Percentiles rank a stretch among this genome's conserved stretches.
phyloP scores from a whole-genome alignment of 1,140 invertebrate genomes.

The Euwallacea fornicatus region DNA sequence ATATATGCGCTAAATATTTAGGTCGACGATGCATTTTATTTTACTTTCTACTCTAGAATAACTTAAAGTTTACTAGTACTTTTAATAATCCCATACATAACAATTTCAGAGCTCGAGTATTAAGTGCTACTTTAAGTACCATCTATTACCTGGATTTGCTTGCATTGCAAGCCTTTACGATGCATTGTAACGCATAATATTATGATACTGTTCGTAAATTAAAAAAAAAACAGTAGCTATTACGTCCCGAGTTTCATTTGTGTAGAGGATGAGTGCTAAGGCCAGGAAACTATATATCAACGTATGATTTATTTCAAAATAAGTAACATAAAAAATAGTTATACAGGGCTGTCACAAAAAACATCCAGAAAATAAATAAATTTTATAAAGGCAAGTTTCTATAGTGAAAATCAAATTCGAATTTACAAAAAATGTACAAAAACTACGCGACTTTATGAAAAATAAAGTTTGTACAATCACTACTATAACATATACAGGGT shows the following conservation, averaged over 20 bases:
- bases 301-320: background rate
- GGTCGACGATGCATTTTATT: constrained; percentile 24
- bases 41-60: constrained; percentile 9
- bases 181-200: no score
- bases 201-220: no score
- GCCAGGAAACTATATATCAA: background rate
- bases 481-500: constrained; percentile 1
- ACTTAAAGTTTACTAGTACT: background rate
- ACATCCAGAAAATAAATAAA: constrained; percentile 4
- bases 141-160: no score
- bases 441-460: constrained; percentile 3
- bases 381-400: constrained; percentile 4
- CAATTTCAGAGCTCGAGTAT: no score
- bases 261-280: no score
- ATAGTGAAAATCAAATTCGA: background rate
- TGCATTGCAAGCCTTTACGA: no score
- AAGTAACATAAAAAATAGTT: constrained; percentile 4
- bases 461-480: constrained; percentile 1
- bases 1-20: constrained; percentile 19
- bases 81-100: background rate
- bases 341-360: background rate
- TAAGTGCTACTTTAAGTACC: no score
- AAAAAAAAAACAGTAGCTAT: no score
- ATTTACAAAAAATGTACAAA: constrained; percentile 7
- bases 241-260: no score